Evolutionary conservation across 2,797 vertebrate species (phyloP).

Genomic region (Sibirionetta formosa): DNA sequence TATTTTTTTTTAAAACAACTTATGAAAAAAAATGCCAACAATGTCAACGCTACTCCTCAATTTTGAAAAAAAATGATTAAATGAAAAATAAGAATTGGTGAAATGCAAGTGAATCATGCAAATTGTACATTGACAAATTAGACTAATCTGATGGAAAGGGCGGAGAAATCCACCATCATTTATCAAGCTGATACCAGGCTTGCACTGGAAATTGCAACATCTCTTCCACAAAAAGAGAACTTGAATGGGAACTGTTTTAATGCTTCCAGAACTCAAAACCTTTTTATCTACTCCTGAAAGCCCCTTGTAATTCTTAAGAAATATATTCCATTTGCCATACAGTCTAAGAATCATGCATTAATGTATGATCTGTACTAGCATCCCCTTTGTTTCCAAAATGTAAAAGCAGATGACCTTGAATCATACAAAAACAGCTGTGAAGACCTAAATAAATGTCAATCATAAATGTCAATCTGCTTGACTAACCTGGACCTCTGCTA

Average conservation of each 20-base stretch:
- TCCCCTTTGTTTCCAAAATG: neutral
- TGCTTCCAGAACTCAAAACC: neutral
- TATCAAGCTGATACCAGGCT: neutral
- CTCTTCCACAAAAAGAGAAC: neutral
- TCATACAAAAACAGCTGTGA: neutral
- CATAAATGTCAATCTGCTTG: accelerated
- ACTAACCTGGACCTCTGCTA: neutral
- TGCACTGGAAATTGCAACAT: neutral
- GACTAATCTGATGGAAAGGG: neutral
- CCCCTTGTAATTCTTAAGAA: neutral
- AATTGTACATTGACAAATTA: neutral
- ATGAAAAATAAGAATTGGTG: neutral
- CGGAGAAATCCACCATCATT: neutral
- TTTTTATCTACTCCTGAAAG: neutral
- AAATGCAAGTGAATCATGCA: neutral
- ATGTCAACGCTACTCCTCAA: neutral
- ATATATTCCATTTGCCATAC: neutral
- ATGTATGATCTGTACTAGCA: neutral
- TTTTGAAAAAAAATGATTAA: neutral
- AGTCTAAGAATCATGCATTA: neutral
- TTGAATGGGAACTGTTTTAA: neutral
- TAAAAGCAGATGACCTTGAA: neutral
- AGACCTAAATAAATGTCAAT: neutral
- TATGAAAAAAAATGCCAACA: neutral
- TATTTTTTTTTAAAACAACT: neutral